Conservation (phyloP, 2,888 invertebrate genomes). For the Cecidostiba fungosa region DNA sequence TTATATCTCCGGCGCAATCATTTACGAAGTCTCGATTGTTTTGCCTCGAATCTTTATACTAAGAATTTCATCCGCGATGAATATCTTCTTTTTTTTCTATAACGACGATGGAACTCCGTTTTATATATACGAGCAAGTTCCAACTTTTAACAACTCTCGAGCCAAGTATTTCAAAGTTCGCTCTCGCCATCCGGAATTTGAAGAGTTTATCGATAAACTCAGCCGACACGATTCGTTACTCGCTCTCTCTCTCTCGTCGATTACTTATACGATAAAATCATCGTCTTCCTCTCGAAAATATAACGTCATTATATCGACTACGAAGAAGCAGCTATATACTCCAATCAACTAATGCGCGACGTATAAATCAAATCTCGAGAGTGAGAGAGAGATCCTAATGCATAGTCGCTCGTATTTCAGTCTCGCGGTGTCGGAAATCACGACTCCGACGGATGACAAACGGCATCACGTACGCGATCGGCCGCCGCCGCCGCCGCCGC, state of each 20-base stretch:
- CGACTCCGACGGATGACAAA: conserved; percentile 17
- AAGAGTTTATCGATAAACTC: conserved; percentile 43
- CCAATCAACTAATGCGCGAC: neutral
- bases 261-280: neutral
- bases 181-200: neutral
- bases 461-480: neutral
- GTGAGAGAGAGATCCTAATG: neutral
- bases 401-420: neutral
- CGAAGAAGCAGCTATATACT: neutral
- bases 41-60: neutral
- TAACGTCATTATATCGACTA: neutral
- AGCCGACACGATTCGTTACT: conserved; percentile 20
- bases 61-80: neutral
- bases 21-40: neutral
- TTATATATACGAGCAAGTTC: neutral
- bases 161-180: conserved; percentile 16
- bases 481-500: neutral
- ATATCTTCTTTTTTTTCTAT: neutral
- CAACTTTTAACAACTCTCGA: conserved; percentile 48
- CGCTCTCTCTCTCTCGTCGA: neutral
- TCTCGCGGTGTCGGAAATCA: neutral
- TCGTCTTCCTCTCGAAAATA: neutral
- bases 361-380: neutral
- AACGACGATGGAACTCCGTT: conserved; percentile 11
- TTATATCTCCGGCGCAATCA: conserved; percentile 22